Percentiles rank a stretch among this genome's conserved stretches.
phyloP scores from a whole-genome alignment of 2,888 invertebrate genomes.

The Zaprionus obscuricornis region DNA sequence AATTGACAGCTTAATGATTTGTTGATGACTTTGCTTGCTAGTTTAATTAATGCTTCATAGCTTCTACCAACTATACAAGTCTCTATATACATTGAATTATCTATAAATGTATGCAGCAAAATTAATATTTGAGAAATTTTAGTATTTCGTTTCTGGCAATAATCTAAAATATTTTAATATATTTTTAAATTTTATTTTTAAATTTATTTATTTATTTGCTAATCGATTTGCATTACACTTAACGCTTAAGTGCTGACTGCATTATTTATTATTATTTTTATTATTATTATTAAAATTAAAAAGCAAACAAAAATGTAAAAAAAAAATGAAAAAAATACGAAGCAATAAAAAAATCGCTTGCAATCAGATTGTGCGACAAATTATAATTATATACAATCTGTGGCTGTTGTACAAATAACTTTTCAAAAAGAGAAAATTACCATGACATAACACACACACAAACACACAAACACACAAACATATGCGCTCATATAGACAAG shows the following conservation, averaged over 20 bases:
- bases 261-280: conserved; percentile 39
- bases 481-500: conserved; percentile 29
- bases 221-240: too few species aligned
- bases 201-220: too few species aligned
- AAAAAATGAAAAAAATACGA: conserved; percentile 18
- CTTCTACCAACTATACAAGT: too few species aligned
- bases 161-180: too few species aligned
- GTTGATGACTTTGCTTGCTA: conserved; percentile 55
- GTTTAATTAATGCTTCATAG: conserved; percentile 56
- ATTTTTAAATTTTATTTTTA: too few species aligned
- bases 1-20: conserved; percentile 65
- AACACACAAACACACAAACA: conserved; percentile 15
- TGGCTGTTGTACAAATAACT: conserved; percentile 43
- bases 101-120: too few species aligned
- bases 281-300: too few species aligned
- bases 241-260: conserved; percentile 42
- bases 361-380: conserved; percentile 25
- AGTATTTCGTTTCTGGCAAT: too few species aligned
- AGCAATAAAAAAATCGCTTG: conserved; percentile 11
- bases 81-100: too few species aligned
- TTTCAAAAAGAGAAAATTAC: conserved; percentile 53
- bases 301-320: background rate
- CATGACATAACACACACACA: conserved; percentile 31
- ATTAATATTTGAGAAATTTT: too few species aligned
- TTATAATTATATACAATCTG: conserved; percentile 40